These are phyloP conservation scores for Todus mexicanus DNA, from an alignment of 2,797 vertebrate genomes.

Conservation along the genomic window DNA sequence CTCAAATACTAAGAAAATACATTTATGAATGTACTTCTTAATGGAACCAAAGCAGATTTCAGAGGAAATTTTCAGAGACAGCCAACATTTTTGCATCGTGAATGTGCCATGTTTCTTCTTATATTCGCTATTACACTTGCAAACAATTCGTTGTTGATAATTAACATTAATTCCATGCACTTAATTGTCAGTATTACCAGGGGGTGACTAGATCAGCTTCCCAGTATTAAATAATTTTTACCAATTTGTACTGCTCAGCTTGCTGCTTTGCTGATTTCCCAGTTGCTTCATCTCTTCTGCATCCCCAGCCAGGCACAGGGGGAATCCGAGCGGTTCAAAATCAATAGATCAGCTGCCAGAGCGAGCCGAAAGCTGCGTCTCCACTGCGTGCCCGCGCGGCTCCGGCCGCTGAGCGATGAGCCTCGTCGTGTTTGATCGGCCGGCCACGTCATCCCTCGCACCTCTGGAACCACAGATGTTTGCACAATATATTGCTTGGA, in stretches of 20 bases:
- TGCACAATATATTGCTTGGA: neutral
- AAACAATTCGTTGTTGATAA: slow-evolving; percentile 48
- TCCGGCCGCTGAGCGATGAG: neutral
- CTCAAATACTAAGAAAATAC: slow-evolving; percentile 7
- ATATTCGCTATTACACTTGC: neutral
- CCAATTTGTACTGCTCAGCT: slow-evolving; percentile 53
- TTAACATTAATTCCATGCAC: slow-evolving; percentile 64
- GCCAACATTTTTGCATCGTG: neutral
- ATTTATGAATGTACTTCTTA: neutral
- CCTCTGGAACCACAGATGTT: neutral
- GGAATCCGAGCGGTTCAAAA: neutral
- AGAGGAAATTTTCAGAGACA: slow-evolving; percentile 19
- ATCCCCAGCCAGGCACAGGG: neutral
- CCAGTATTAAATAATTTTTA: slow-evolving; percentile 63
- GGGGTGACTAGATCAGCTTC: slow-evolving; percentile 12
- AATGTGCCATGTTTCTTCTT: neutral
- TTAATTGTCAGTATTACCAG: slow-evolving; percentile 60
- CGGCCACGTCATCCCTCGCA: neutral
- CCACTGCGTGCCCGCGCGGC: neutral
- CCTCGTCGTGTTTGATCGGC: neutral
- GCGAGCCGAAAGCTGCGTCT: neutral
- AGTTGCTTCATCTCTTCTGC: slow-evolving; percentile 50
- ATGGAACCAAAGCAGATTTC: slow-evolving; percentile 6
- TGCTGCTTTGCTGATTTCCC: slow-evolving; percentile 60
- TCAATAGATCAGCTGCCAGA: neutral